Conservation (phyloP, 2,888 invertebrate genomes). For the Xanthorhoe designata region DNA sequence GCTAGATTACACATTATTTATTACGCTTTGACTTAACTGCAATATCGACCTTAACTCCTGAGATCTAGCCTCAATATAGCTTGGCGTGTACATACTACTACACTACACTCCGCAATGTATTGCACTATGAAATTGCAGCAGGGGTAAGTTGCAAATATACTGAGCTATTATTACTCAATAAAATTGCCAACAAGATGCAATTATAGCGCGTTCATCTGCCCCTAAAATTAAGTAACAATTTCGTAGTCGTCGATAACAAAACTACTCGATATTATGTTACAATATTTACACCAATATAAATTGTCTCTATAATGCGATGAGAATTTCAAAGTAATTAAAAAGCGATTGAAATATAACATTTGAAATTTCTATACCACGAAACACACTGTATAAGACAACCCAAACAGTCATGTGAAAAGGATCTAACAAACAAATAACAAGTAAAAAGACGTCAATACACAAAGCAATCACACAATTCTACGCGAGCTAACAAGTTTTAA, state of each 20-base stretch:
- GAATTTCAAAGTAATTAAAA: neutral
- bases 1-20: no score
- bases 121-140: no score
- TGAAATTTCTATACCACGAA: no score
- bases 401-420: neutral
- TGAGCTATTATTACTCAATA: no score
- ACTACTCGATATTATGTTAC: neutral
- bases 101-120: no score
- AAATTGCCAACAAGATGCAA: no score
- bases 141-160: no score
- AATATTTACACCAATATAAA: neutral
- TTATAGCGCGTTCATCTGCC: no score
- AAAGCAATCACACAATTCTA: conserved; percentile 12
- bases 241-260: neutral
- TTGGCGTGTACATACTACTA: no score
- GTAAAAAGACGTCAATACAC: conserved; percentile 13
- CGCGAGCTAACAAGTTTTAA: conserved; percentile 6
- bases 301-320: neutral
- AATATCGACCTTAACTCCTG: no score
- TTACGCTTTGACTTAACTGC: no score
- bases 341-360: neutral
- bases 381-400: neutral
- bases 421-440: conserved; percentile 6
- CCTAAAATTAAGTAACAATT: neutral
- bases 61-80: no score